Percentiles rank a stretch among this genome's conserved stretches.
Conservation (phyloP, 2,113 vertebrate species). For the Pseudorectes ferrugineus region DNA sequence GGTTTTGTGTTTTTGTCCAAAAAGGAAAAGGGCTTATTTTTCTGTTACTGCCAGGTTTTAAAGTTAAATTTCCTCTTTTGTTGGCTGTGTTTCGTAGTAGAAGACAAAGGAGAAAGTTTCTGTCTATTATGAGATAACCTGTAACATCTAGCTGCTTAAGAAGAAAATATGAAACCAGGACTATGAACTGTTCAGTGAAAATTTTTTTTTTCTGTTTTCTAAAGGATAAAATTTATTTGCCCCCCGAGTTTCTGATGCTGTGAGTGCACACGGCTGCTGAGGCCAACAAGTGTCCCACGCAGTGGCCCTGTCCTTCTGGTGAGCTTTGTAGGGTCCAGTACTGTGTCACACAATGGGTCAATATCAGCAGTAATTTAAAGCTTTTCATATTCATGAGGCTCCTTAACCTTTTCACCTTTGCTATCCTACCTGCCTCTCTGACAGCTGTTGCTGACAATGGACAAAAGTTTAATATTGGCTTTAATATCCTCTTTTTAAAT, state of each 20-base stretch:
- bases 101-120: neutral
- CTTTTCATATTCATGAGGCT: neutral
- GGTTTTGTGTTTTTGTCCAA: neutral
- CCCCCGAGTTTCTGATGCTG: neutral
- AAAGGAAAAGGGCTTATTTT: neutral
- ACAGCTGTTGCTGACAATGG: neutral
- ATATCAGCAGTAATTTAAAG: neutral
- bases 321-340: neutral
- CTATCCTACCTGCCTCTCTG: neutral
- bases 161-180: neutral
- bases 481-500: neutral
- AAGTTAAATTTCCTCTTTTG: neutral
- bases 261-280: neutral
- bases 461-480: neutral
- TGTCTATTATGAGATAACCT: neutral
- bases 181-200: neutral
- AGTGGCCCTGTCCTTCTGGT: neutral
- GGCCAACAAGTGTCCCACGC: accelerated
- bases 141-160: neutral
- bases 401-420: neutral
- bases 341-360: neutral
- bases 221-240: neutral
- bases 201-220: neutral
- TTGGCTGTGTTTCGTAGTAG: neutral
- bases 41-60: neutral